Evolutionary conservation across 2,797 vertebrate genomes (phyloP).

Genomic region (Acanthis flammea): DNA sequence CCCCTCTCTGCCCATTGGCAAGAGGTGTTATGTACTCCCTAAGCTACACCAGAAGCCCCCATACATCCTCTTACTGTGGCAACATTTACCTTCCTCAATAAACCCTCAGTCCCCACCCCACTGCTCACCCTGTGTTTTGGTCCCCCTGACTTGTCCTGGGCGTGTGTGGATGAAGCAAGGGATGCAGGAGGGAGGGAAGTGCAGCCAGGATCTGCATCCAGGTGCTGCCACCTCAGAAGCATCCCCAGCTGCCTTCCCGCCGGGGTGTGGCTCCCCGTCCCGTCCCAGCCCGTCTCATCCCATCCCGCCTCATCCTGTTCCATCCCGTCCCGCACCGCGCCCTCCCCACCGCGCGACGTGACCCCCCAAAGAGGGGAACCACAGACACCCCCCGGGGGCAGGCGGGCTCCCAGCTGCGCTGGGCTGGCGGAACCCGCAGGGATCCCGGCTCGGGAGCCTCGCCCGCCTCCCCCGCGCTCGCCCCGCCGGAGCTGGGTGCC

Average conservation of each 20-base stretch:
- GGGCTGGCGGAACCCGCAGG: neutral
- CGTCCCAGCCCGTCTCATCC: neutral
- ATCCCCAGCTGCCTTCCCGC: neutral
- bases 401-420: neutral
- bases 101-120: neutral
- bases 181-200: neutral
- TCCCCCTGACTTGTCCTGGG: neutral
- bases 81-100: neutral
- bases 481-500: neutral
- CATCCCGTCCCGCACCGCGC: neutral
- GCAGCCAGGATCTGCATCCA: neutral
- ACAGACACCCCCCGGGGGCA: neutral
- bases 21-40: rapidly evolving
- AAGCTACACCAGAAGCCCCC: neutral
- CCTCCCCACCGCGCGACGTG: neutral
- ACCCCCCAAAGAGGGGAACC: constrained; percentile 10
- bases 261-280: neutral
- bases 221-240: neutral
- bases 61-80: rapidly evolving
- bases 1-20: rapidly evolving
- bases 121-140: neutral
- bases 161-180: neutral
- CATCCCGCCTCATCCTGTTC: neutral
- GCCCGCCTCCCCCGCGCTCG: rapidly evolving
- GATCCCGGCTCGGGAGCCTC: neutral